Base-by-base conservation (phyloP, 2,888 invertebrate species). In the Leptarthrus brevirostris region DNA sequence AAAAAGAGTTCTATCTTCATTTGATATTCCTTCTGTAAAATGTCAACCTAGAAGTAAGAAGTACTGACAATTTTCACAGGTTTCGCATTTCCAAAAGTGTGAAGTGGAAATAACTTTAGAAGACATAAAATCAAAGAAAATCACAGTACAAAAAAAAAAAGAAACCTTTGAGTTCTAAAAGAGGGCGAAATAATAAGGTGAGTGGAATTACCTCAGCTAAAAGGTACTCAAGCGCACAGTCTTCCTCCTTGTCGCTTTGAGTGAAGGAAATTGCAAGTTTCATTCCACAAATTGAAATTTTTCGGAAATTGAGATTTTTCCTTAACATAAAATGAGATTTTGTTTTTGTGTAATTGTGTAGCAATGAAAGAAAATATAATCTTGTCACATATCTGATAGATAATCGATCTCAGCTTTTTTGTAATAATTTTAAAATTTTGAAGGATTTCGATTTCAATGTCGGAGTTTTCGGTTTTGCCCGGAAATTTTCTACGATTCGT, bases 181-280 rank as follows among this genome's bases (percentile, higher is more conserved):
- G 22, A 24, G 18, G 64, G 26, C 16, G 44, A 64, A 40, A 64
- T 64, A 64, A 64, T 64, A 64, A 64, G 64, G 64, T 64, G 64
- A 64, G 64, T 47, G 47, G 64, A 64, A 64, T 64, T 64, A 64
- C 64, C 64, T 64, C 44, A 64, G 64, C 44, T 64, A 64, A 64
- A 47, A 64, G 10, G 64, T 64, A 22, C 64, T 64, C 44, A 47
- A 64, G 64, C 64, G 64, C n/a, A 64, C 40, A 20, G 44, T 47
- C 44, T 64, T 24, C 40, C 47, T 44, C 44, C 44, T 36, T 44
- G 40, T 44, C 44, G 40, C 58, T 58, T 58, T 58, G 58, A 64
- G 64, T 24, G 26, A 64, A 64, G 44, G 64, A 64, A 64, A 64
- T 64, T 64, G 64, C 64, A 64, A 64, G 64, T 64, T 64, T 64